Base-by-base conservation (phyloP, 1,140 invertebrate species). In the Mya arenaria region DNA sequence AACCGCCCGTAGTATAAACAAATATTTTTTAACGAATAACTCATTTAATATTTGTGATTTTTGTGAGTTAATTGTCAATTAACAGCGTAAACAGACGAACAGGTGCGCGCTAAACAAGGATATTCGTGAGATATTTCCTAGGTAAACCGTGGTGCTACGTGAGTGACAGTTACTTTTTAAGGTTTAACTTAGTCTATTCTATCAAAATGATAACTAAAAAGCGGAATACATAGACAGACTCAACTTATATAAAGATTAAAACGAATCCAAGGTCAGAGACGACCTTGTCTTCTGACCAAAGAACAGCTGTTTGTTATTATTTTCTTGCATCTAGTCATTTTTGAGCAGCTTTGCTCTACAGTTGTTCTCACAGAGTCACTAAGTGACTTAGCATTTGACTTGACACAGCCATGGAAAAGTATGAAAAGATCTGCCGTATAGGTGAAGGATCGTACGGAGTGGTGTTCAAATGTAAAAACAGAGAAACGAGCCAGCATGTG, bases 381-480 rank as follows among this genome's bases (percentile, higher is more conserved):
- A 39, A n/a, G 62, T 44, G 56, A 62, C 32, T 56, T 4, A 68
- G 17, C 19, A 30, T 72, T 81, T 66, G 60, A 63, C 75, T 55
- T 56, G 62, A 73, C 63, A 62, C n/a, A 63, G 83, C 37, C 63
- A 99, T 99, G 98, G 99, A 99, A 93, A 96, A 98, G 77, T 99
- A 99, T 94, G 99, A 99, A 93, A 98, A 98, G 93, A 93, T 99
- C 23, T 96, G 95, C 56, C 98, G 99, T 90, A 96, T 99, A 44
- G 99, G 99, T 79, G 99, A 99, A 94, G 99, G 99, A 72, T 99
- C 97, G 55, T 99, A 99, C 93, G 99, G 99, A 10, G 95, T 99
- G 75, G 99, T 99, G 62, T 99, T 99, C 94, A 99, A 99, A 93
- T 99, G 99, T 93, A 95, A 98, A 58, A 98, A 99, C 93, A 94